A percentile compares a stretch with the other conserved stretches of the same genome.
Conservation (phyloP, 2,797 vertebrate genomes). For the Xiphophorus birchmanni region DNA sequence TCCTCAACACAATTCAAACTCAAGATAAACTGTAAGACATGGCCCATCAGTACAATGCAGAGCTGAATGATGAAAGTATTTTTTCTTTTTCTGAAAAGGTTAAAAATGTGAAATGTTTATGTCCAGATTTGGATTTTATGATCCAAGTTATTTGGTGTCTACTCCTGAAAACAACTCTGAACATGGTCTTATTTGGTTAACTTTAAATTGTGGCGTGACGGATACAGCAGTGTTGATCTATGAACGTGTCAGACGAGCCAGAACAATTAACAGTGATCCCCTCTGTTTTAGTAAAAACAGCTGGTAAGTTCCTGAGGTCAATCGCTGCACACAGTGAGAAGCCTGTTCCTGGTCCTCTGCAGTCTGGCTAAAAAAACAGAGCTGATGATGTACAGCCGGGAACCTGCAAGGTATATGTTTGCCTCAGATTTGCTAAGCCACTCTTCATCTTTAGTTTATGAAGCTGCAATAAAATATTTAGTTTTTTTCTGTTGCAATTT, state of each 20-base stretch:
- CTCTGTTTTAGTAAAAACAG: background rate
- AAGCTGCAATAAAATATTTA: background rate
- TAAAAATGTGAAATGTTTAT: background rate
- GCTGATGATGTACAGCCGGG: background rate
- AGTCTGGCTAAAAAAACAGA: background rate
- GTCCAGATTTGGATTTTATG: background rate
- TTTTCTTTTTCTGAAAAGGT: background rate
- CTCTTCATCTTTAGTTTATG: background rate
- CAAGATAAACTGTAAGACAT: background rate
- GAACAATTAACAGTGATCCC: background rate
- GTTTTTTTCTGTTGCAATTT: background rate
- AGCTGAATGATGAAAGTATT: background rate
- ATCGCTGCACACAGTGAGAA: background rate
- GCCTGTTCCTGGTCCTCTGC: background rate
- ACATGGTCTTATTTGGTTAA: background rate
- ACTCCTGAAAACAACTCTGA: background rate
- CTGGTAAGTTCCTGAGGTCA: background rate
- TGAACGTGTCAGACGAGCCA: background rate
- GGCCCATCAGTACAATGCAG: background rate
- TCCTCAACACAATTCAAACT: background rate
- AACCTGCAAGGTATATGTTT: background rate
- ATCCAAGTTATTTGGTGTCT: background rate
- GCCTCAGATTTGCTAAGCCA: background rate
- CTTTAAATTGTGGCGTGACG: background rate
- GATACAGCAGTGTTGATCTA: background rate